Conservation (phyloP, 2,113 vertebrate species). For the Merops nubicus region DNA sequence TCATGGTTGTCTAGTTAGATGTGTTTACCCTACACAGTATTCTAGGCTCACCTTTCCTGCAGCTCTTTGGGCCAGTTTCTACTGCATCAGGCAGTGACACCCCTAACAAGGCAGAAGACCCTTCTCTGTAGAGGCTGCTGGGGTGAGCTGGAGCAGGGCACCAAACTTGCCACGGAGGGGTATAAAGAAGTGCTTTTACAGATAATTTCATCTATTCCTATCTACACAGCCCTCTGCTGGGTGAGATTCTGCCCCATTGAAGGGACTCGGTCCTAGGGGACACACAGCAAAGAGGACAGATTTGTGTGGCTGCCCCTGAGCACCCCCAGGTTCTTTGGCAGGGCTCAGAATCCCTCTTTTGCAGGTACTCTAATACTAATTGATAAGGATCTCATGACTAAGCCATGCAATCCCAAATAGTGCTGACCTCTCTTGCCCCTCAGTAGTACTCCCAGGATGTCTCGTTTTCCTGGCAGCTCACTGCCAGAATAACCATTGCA, state of each 20-base stretch:
- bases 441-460: not conserved
- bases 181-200: not conserved
- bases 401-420: not conserved
- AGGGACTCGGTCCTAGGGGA: not conserved
- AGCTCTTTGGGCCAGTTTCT: not conserved
- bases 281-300: not conserved
- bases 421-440: not conserved
- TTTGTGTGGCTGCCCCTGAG: not conserved
- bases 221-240: not conserved
- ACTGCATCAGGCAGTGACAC: not conserved
- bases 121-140: no score
- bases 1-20: slow-evolving; percentile 55
- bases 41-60: slow-evolving; percentile 55
- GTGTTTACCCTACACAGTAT: slow-evolving; percentile 12
- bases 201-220: not conserved
- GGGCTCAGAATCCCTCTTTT: not conserved
- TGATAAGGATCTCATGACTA: not conserved
- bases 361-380: not conserved
- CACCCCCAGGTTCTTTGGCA: not conserved
- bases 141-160: not conserved
- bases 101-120: not conserved
- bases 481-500: not conserved
- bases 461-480: not conserved
- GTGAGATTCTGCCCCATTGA: not conserved
- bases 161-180: rapidly evolving